Percentiles rank a stretch among this genome's conserved stretches.
phyloP scores from a whole-genome alignment of 2,797 vertebrate species.

The Clarias laeviceps region DNA sequence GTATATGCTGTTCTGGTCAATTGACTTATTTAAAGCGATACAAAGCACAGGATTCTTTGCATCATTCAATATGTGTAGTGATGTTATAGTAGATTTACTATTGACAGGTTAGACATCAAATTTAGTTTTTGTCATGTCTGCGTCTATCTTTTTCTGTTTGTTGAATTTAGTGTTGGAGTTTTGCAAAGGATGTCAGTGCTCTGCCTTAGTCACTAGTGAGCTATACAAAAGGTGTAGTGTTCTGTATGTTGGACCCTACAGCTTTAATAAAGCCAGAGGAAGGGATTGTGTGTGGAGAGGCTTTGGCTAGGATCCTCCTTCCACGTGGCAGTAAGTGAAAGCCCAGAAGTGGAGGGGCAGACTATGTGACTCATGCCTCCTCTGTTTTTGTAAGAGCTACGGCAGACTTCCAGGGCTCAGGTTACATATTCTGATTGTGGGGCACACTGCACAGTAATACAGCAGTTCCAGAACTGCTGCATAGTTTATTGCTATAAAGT shows the following conservation, averaged over 20 bases:
- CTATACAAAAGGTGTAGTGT: constrained; percentile 21
- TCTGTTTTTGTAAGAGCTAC: constrained; percentile 45
- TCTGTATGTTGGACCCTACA: constrained; percentile 54
- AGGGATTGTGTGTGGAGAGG: constrained; percentile 67
- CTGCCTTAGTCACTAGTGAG: not conserved
- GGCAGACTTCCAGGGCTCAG: constrained; percentile 47
- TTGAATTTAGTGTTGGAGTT: not conserved
- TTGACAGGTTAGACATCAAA: not conserved
- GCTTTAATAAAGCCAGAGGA: constrained; percentile 62
- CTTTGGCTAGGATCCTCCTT: constrained; percentile 73
- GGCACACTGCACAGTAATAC: constrained; percentile 26
- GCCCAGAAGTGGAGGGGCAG: constrained; percentile 52
- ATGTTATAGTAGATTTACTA: not conserved
- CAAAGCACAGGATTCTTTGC: not conserved
- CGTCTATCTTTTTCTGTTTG: not conserved
- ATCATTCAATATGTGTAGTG: not conserved
- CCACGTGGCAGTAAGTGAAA: constrained; percentile 76
- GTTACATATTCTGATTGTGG: constrained; percentile 35
- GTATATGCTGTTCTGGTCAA: not conserved
- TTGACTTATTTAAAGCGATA: not conserved
- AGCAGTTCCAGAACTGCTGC: constrained; percentile 7
- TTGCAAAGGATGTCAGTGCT: not conserved
- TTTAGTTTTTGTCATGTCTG: not conserved
- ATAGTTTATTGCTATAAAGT: constrained; percentile 10
- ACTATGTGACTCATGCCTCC: constrained; percentile 48